A percentile compares a stretch with the other conserved stretches of the same genome.
Conservation (phyloP, 2,797 vertebrate genomes). For the Anableps anableps region DNA sequence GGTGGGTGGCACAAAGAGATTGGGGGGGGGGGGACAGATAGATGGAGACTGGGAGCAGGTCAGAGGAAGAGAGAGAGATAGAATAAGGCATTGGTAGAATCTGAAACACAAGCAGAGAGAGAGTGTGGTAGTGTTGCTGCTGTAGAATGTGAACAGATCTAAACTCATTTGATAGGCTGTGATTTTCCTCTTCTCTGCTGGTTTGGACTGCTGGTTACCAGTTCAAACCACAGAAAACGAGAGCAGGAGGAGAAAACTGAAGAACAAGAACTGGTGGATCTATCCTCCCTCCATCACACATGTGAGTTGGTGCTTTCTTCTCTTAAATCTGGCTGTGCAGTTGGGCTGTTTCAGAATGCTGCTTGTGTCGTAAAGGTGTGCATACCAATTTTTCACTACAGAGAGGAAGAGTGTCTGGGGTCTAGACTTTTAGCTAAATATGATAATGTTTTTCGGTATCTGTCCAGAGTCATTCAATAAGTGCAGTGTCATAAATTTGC, state of each 20-base stretch:
- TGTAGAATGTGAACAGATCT: conserved; percentile 47
- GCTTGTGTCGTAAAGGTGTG: not conserved
- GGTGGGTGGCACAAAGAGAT: conserved; percentile 31
- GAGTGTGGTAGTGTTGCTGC: conserved; percentile 31
- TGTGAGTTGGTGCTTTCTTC: conserved; percentile 41
- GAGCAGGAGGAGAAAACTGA: conserved; percentile 4
- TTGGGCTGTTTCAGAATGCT: not conserved
- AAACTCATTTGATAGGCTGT: conserved; percentile 52
- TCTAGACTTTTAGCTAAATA: not conserved
- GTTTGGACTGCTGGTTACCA: conserved; percentile 7
- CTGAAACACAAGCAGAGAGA: conserved; percentile 5
- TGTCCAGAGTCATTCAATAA: conserved; percentile 28
- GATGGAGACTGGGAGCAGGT: conserved; percentile 53
- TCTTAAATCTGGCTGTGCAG: not conserved
- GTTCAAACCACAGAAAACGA: conserved; percentile 5
- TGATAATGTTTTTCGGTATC: not conserved
- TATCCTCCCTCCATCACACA: conserved; percentile 12
- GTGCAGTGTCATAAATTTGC: conserved; percentile 52
- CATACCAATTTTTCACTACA: not conserved
- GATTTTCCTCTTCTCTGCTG: conserved; percentile 46
- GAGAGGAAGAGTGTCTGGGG: not conserved
- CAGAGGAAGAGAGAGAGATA: conserved; percentile 40
- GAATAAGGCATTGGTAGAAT: conserved; percentile 9
- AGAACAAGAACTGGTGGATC: conserved; percentile 28
- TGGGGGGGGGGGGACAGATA: conserved; percentile 19